Evolutionary conservation across 2,797 vertebrate genomes (phyloP), one percentile per base, ranked within the genome.

Genomic region (Platyrinchus mystaceus): DNA sequence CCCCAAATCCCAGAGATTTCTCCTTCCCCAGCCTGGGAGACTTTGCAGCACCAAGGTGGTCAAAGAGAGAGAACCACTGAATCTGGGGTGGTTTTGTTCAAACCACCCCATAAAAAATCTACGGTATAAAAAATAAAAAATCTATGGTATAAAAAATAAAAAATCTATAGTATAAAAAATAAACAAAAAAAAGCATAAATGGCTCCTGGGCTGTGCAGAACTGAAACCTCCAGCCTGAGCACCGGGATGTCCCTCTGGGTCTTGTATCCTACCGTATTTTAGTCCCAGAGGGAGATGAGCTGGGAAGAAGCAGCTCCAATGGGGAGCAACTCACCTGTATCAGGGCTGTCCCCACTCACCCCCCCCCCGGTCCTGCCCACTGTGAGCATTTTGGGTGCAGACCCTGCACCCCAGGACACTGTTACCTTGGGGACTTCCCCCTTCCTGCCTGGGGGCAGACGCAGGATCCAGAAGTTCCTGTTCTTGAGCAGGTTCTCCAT

Each of bases 401-500:
- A 73, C 63, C 71, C 44, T 0, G 3, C 28, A 9, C 6, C 44
- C 67, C 66, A 4, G 37, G 30, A 41, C 60, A 56, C 87, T 49
- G 12, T 75, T 94, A 98, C 98, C 98, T 97, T 98, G 89, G 98
- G 97, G 52, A 92, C 94, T 12, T 98, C 97, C 3, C 97, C 97
- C 62, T 97, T 86, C 76, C 76, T 86, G 76, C 83, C 97, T 0
- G 97, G 97, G 14, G 98, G 98, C 37, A 98, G 95, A 9, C 97
- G 63, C 63, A 98, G 96, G 50, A 98, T 84, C 97, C 98, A 98
- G 97, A 98, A 98, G 87, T 98, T 98, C 79, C 97, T 95, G 94
- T 98, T 98, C 77, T 98, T 94, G 30, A 98, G 92, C 9, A 98
- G 95, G 94, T 98, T 98, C 96, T 98, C 98, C 97, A 98, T n/a